Evolutionary conservation across 2,888 invertebrate genomes (phyloP), one percentile per base, ranked within the genome.

Genomic region (Diadromus collaris): DNA sequence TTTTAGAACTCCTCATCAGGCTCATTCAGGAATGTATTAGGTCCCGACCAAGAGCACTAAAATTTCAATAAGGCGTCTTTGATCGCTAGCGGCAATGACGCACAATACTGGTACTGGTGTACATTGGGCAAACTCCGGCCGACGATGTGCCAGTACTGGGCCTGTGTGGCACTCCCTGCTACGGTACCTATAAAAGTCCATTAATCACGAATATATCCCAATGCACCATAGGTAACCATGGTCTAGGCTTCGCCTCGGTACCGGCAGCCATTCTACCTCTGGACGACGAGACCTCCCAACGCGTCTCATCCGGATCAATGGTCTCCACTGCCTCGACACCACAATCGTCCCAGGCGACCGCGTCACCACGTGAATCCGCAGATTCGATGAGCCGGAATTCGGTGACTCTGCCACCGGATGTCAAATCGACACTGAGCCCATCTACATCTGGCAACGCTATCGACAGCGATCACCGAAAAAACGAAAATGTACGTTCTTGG

Each of bases 201-300:
- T 16, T 21, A 6, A 51, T 54, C 19, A 1, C 10, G n/a, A 34
- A 38, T 4, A 3, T 13, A 38, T 13, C 13, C 38, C 38, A n/a
- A n/a, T n/a, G n/a, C n/a, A n/a, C n/a, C 13, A 3, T 13, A 87
- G 87, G 85, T n/a, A 84, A 86, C 67, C 86, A 84, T n/a, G 83
- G 80, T 2, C 79, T 85, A 6, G 86, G 81, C 6, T 83, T 83
- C 46, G 79, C 80, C 9, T 81, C 85, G 4, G 67, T 85, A 27
- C 85, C 85, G 9, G 27, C 81, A 21, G 74, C 74, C 16, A 63
- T 69, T 58, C 29, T 83, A 7, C 81, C 86, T 6, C 74, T 82
- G 29, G 84, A 78, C 19, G 82, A 79, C 16, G 29, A 56, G 6
- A 16, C 80, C 6, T 21, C 65, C 13, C 56, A 73, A 44, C 24